Evolutionary conservation across 1,140 invertebrate species (phyloP).

Genomic region (Amyelois transitella): DNA sequence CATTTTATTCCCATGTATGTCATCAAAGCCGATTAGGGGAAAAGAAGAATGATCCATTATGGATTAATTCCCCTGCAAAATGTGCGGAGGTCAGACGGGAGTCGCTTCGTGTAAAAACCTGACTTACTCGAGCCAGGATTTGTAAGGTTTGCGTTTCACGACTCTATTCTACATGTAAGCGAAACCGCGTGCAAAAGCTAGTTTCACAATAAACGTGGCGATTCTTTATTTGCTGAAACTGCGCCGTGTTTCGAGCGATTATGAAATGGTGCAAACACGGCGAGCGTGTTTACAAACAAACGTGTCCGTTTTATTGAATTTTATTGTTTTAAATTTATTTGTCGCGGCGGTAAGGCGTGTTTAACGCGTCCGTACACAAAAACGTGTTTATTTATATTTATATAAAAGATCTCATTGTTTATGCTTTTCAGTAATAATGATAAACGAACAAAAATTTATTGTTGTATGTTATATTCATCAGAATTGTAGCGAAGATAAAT

Average conservation of each 20-base stretch:
- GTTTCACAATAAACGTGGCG: not conserved
- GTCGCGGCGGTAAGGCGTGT: not conserved
- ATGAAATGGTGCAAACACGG: not conserved
- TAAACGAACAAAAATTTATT: not conserved
- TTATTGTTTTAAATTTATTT: not conserved
- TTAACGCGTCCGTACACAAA: not conserved
- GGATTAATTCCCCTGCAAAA: too few relatives aligned
- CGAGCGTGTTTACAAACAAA: not conserved
- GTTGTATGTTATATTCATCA: not conserved
- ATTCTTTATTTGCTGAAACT: not conserved
- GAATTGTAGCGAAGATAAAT: too few relatives aligned
- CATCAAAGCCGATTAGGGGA: too few relatives aligned
- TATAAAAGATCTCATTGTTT: not conserved
- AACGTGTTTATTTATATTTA: not conserved
- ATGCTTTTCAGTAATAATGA: not conserved
- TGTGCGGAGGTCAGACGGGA: too few relatives aligned
- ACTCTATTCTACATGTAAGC: too few relatives aligned
- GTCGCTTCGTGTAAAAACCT: too few relatives aligned
- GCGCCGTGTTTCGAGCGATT: not conserved
- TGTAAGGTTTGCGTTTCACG: too few relatives aligned
- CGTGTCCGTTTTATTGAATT: not conserved
- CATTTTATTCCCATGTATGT: too few relatives aligned
- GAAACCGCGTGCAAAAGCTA: not conserved
- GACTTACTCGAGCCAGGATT: too few relatives aligned
- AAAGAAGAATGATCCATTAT: too few relatives aligned